Evolutionary conservation across 1,140 invertebrate genomes (phyloP), one percentile per base, ranked within the genome.

Genomic region (Ips nitidus): DNA sequence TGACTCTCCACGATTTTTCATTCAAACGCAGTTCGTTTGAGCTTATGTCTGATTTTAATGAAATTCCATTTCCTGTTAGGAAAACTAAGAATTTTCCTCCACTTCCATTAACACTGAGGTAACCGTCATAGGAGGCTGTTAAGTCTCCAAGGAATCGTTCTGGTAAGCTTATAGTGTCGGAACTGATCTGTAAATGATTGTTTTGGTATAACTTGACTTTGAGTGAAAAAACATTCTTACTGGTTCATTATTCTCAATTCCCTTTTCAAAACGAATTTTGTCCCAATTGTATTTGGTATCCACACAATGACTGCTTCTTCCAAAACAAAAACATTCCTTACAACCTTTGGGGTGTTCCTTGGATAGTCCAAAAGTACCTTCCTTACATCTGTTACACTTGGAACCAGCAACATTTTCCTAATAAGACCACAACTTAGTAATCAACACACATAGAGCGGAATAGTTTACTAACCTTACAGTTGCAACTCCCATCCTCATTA

Each of bases 121-220:
- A 90, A 3, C 97, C 97, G 71, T 95, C 96, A 79, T 99, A 99
- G 0, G 96, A 98, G 43, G 90, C 82, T 1, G 94, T 89, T 82
- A 93, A 84, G 83, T 98, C 97, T 2, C 94, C 94, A 1, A 91
- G 84, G 81, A 98, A 95, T 52, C 89, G 84, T 1, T 87, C 82
- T 0, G 95, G 93, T n/a, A 76, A 50, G 40, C 62, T 72, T n/a
- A 74, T 70, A 1, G 60, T 70, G 41, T 69, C 67, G 22, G 58
- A 70, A 37, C 62, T 70, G 8, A 72, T 60, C 42, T 65, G 45
- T 41, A 63, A 52, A 67, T 22, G 22, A 22, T 22, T 22, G 5
- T 22, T 50, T 50, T 50, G 2, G 3, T 50, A 22, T 50, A 22
- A 22, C 22, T 22, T 22, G 22, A 22, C 22, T 22, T 22, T 22